Evolutionary conservation across 2,888 invertebrate genomes (phyloP).

Genomic region (Macaria liturata): DNA sequence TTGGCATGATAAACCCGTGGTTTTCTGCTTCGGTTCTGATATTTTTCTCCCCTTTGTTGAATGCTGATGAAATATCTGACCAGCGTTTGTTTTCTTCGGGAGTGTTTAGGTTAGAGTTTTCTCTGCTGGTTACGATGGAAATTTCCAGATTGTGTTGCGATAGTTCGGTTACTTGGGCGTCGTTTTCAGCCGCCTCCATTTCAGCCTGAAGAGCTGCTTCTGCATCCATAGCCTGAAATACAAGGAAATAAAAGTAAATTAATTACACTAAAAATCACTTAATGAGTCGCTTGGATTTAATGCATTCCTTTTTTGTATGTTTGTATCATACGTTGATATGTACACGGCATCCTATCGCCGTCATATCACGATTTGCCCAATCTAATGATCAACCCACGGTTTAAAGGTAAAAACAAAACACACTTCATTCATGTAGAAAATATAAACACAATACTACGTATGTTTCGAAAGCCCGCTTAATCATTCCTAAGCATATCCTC

Average conservation of each 20-base stretch:
- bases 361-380: too few species aligned
- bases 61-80: conserved; percentile 50
- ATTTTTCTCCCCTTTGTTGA: conserved; percentile 47
- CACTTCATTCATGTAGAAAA: too few species aligned
- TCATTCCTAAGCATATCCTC: too few species aligned
- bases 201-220: conserved; percentile 60
- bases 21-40: conserved; percentile 40
- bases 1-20: conserved; percentile 51
- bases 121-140: conserved; percentile 55
- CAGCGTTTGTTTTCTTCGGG: conserved; percentile 51
- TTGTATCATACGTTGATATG: too few species aligned
- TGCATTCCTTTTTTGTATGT: too few species aligned
- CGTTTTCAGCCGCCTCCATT: conserved; percentile 51
- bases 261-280: neutral
- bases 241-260: conserved; percentile 21
- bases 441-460: too few species aligned
- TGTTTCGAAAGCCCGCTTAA: too few species aligned
- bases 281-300: too few species aligned
- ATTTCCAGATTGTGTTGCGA: conserved; percentile 59
- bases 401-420: too few species aligned
- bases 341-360: too few species aligned
- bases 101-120: conserved; percentile 49
- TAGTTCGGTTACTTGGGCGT: conserved; percentile 48
- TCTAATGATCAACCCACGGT: too few species aligned
- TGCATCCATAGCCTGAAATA: conserved; percentile 64